Base-by-base conservation (phyloP, 2,888 invertebrate genomes). In the Gymnoscelis rufifasciata region DNA sequence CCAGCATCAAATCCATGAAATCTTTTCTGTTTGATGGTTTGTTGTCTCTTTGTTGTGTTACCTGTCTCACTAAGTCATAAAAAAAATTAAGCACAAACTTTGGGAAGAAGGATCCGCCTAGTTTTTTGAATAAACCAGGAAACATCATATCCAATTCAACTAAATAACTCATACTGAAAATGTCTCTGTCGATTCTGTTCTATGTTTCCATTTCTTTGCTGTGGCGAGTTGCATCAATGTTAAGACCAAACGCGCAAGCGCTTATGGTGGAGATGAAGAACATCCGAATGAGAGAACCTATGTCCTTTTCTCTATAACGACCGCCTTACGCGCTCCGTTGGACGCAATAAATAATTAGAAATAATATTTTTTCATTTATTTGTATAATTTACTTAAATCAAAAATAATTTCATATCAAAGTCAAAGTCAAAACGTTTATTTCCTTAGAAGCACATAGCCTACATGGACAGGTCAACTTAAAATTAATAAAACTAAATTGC, bases 191-290 rank as follows among this genome's bases (percentile, higher is more conserved):
- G 0, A 68, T 7, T 42, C 57, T 13, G n/a, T 45, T 39, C 0
- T 67, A 36, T 0, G 36, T 42, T 0, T 56, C 42, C 1, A 59
- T 6, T 27, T 63, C 56, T n/a, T 66, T 58, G 1, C 53, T 11
- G 1, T 46, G 45, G 7, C 47, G n/a, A n/a, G n/a, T n/a, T n/a
- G n/a, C 58, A 8, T 75, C 64, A 0, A 75, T 41, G 27, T 68
- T 64, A 1, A 77, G 39, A 0, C 78, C 79, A 11, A 72, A 73
- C 0, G 67, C 71, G 15, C 71, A 71, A 0, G 71, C 65, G 3
- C 68, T 54, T 1, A 78, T 77, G 0, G 68, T 59, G 0, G 69
- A 52, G 12, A 33, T 15, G 15, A 33, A 33, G 31, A n/a, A 33
- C 6, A n/a, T 33, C 15, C 15, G 31, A 2, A 33, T 14, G 6